A percentile compares a stretch with the other conserved stretches of the same genome.
These are phyloP conservation scores for Clivina fossor DNA, from an alignment of 2,888 invertebrate genomes.

Conservation along the genomic window DNA sequence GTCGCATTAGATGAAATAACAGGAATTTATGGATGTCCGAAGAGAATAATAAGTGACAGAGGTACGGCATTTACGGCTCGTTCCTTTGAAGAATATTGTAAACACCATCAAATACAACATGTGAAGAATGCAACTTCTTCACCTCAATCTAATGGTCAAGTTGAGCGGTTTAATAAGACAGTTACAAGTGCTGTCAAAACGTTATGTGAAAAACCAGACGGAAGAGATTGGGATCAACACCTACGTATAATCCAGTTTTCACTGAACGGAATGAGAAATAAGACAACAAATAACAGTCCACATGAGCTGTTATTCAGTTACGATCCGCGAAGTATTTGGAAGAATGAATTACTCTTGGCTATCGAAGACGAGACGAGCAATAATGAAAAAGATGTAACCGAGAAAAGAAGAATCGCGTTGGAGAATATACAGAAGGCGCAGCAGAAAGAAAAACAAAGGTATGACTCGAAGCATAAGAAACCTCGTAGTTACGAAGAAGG, in stretches of 20 bases:
- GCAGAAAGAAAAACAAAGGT: no score
- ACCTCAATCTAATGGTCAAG: not conserved
- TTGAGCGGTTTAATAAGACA: not conserved
- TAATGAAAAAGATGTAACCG: no score
- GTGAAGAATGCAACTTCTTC: not conserved
- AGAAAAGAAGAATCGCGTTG: no score
- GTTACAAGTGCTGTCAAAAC: not conserved
- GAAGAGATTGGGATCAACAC: not conserved
- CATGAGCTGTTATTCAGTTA: not conserved
- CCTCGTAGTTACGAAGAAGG: no score
- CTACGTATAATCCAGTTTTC: not conserved
- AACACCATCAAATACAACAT: not conserved
- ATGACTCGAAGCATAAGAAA: no score
- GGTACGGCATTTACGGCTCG: not conserved
- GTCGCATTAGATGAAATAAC: not conserved
- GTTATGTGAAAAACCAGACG: not conserved
- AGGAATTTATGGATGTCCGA: slow-evolving; percentile 2
- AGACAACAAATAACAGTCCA: not conserved
- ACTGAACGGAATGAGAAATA: not conserved
- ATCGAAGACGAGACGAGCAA: no score
- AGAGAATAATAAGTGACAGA: slow-evolving; percentile 3
- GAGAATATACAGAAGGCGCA: no score
- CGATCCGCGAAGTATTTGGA: not conserved
- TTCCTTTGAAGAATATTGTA: not conserved
- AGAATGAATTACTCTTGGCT: no score